phyloP scores from a whole-genome alignment of 2,888 invertebrate genomes.

The Cephonodes hylas region DNA sequence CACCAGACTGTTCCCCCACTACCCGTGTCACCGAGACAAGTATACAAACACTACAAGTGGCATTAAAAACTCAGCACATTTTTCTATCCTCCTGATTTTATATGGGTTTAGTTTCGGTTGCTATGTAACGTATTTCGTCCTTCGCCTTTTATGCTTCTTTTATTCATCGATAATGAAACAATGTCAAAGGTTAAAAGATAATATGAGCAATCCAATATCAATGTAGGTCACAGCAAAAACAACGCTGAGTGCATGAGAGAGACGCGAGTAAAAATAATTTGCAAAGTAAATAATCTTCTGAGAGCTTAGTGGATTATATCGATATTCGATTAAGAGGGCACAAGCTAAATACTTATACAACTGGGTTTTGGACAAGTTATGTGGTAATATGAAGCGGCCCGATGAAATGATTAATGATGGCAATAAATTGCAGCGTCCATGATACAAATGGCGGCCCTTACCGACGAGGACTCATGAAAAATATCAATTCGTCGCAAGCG shows the following conservation, averaged over 20 bases:
- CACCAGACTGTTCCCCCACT: no score
- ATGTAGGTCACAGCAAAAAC: no score
- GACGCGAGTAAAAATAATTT: not conserved
- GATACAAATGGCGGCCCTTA: conserved; percentile 66
- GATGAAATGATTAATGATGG: conserved; percentile 68
- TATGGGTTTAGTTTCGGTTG: no score
- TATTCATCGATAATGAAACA: not conserved
- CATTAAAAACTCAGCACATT: no score
- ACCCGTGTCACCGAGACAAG: no score
- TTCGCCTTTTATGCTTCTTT: no score
- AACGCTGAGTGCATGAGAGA: no score
- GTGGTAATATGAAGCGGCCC: conserved; percentile 44
- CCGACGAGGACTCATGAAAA: conserved; percentile 61
- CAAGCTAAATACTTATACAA: conserved; percentile 23
- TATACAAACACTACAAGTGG: no score
- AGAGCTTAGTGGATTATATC: conserved; percentile 2
- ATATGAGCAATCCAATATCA: not conserved
- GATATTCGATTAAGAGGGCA: conserved; percentile 13
- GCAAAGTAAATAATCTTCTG: conserved; percentile 7
- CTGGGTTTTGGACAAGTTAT: conserved; percentile 31
- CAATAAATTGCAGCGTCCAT: conserved; percentile 65
- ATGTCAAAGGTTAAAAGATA: not conserved
- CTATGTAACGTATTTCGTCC: no score
- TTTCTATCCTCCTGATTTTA: no score
- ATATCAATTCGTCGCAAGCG: conserved; percentile 67